Conservation (phyloP, 2,888 invertebrate genomes). For the Nemoura dubitans region DNA sequence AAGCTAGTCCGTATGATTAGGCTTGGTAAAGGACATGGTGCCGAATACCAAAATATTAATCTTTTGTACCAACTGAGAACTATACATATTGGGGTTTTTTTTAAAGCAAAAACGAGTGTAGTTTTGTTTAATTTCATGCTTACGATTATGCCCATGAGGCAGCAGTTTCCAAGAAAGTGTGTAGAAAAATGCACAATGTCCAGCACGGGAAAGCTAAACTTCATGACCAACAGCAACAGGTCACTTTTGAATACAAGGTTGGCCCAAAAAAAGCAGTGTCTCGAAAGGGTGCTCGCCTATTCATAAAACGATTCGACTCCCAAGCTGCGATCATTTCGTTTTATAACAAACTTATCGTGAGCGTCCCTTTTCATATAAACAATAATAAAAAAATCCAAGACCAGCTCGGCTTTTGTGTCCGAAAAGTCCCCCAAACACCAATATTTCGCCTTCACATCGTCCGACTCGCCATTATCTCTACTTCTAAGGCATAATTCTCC, state of each 20-base stretch:
- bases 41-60: conserved; percentile 20
- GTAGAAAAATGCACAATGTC: not conserved
- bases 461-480: not conserved
- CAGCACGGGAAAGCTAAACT: not conserved
- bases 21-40: not conserved
- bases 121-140: conserved; percentile 27
- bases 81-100: not conserved
- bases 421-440: not conserved
- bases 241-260: not conserved
- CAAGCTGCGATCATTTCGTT: not conserved
- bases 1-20: not conserved
- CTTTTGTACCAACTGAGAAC: not conserved
- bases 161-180: conserved; percentile 25
- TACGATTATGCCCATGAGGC: conserved; percentile 20
- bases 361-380: not conserved
- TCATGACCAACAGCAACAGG: not conserved
- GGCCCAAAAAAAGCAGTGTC: not conserved
- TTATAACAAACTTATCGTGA: not conserved
- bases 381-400: no score
- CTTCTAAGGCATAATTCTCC: not conserved
- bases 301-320: not conserved
- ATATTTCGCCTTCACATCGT: not conserved
- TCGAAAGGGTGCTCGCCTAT: not conserved
- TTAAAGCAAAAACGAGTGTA: not conserved
- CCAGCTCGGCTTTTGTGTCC: no score